Percentiles rank a stretch among this genome's conserved stretches.
phyloP scores from a whole-genome alignment of 2,888 invertebrate species.

The Phalangium opilio region DNA sequence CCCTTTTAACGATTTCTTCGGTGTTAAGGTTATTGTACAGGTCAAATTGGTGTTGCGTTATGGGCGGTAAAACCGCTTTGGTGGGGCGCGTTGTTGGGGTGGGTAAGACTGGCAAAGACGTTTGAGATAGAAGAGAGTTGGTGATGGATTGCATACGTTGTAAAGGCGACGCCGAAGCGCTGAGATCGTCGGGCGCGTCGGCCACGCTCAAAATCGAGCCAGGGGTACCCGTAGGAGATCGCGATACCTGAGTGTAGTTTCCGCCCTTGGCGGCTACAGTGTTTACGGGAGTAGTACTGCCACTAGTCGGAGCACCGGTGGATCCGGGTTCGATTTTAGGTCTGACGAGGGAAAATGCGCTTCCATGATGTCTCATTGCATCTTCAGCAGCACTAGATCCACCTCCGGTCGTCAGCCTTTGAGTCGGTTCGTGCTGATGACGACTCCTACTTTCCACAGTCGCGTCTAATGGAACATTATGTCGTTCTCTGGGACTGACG shows the following conservation, averaged over 20 bases:
- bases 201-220: neutral
- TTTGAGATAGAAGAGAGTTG: conserved; percentile 61
- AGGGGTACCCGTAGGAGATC: neutral
- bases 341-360: conserved; percentile 66
- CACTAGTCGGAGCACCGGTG: neutral
- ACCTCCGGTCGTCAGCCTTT: neutral
- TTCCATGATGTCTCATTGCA: conserved; percentile 28
- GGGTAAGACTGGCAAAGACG: conserved; percentile 75
- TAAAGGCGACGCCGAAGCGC: conserved; percentile 73
- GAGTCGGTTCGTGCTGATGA: conserved; percentile 6
- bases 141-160: conserved; percentile 97
- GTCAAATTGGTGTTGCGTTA: conserved; percentile 97
- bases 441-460: conserved; percentile 10
- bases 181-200: conserved; percentile 55
- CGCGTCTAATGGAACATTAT: conserved; percentile 16
- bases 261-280: neutral
- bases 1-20: conserved; percentile 90
- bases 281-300: neutral
- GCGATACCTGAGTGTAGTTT: conserved; percentile 1
- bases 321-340: conserved; percentile 55
- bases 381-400: conserved; percentile 9
- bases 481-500: conserved; percentile 8
- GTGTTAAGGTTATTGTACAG: conserved; percentile 94
- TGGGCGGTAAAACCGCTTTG: conserved; percentile 91
- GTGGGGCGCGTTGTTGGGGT: conserved; percentile 69